phyloP scores from a whole-genome alignment of 1,140 invertebrate genomes.

The Physella acuta region DNA sequence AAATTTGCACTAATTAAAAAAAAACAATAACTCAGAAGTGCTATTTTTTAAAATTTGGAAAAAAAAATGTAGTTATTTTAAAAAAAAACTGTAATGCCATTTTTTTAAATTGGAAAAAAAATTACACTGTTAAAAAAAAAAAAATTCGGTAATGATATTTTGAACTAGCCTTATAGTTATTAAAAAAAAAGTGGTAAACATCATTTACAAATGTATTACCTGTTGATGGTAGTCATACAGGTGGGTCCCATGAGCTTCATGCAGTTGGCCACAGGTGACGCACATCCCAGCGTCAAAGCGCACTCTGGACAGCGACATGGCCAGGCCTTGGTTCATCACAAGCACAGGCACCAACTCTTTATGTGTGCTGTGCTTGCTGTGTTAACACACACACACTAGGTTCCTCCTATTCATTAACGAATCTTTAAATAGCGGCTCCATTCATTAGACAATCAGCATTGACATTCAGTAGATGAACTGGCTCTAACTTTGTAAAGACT shows the following conservation, averaged over 20 bases:
- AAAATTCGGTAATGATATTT: neutral
- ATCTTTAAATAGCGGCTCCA: too few species aligned
- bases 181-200: neutral
- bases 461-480: too few species aligned
- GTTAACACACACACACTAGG: neutral
- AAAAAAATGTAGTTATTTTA: too few species aligned
- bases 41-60: too few species aligned
- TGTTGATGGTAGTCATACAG: slow-evolving; percentile 62
- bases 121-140: neutral
- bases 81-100: neutral
- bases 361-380: neutral
- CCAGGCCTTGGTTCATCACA: slow-evolving; percentile 16
- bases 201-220: neutral
- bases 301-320: slow-evolving; percentile 33
- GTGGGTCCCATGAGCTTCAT: slow-evolving; percentile 61
- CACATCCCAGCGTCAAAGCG: slow-evolving; percentile 44
- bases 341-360: neutral
- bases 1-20: too few species aligned
- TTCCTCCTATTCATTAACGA: too few species aligned
- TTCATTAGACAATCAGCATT: too few species aligned
- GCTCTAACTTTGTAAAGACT: too few species aligned
- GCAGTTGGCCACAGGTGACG: slow-evolving; percentile 61
- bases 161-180: neutral
- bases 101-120: neutral
- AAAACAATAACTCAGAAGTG: too few species aligned